Evolutionary conservation across 2,797 vertebrate species (phyloP).

Genomic region (Tadarida brasiliensis): DNA sequence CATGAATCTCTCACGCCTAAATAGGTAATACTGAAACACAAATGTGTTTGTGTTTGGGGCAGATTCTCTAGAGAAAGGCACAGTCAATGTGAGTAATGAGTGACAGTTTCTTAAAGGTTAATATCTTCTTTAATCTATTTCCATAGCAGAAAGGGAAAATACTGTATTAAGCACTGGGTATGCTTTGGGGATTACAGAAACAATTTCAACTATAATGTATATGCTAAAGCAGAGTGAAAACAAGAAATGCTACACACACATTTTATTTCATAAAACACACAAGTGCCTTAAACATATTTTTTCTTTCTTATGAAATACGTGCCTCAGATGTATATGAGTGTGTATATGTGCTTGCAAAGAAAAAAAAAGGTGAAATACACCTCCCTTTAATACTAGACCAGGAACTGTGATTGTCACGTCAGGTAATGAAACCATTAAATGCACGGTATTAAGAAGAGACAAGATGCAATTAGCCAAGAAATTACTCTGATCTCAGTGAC

Average conservation of each 20-base stretch:
- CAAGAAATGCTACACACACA: conserved; percentile 80
- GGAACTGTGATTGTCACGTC: conserved; percentile 93
- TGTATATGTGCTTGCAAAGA: neutral
- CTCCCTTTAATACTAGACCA: conserved; percentile 87
- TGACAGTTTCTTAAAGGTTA: conserved; percentile 92
- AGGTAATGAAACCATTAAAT: conserved; percentile 99
- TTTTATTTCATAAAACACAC: conserved; percentile 87
- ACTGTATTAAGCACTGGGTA: conserved; percentile 87
- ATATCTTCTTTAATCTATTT: conserved; percentile 92
- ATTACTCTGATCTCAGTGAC: conserved; percentile 99
- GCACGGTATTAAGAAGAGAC: conserved; percentile 97
- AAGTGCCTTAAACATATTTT: conserved; percentile 86
- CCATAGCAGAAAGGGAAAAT: conserved; percentile 87
- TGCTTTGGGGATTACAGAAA: conserved; percentile 91
- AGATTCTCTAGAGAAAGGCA: conserved; percentile 84
- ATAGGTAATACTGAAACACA: conserved; percentile 87
- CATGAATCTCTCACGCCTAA: conserved; percentile 88
- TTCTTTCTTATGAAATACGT: conserved; percentile 84
- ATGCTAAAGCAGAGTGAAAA: conserved; percentile 86
- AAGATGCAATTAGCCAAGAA: conserved; percentile 99
- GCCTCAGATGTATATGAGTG: conserved; percentile 62
- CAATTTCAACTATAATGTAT: conserved; percentile 88
- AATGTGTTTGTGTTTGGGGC: conserved; percentile 88
- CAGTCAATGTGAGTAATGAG: conserved; percentile 86
- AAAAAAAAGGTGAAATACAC: conserved; percentile 73